phyloP scores from a whole-genome alignment of 2,888 invertebrate species.

The Eremobia ochroleuca region DNA sequence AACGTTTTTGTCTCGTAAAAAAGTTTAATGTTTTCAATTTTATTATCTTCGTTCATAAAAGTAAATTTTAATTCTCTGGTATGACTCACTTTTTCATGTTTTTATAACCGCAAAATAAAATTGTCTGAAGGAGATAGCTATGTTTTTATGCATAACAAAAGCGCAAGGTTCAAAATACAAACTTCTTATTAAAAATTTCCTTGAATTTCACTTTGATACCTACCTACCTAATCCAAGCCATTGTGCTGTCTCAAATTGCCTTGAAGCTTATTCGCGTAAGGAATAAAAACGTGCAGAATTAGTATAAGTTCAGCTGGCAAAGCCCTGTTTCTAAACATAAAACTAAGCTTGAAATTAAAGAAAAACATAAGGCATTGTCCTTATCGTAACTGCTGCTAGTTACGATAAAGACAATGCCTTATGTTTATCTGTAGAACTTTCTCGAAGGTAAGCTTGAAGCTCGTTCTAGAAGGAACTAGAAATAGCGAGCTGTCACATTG shows the following conservation, averaged over 20 bases:
- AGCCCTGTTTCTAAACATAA: not conserved
- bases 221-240: not conserved
- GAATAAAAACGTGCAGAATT: constrained; percentile 44
- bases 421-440: constrained; percentile 27
- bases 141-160: not conserved
- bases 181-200: not conserved
- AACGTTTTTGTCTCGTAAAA: constrained; percentile 17
- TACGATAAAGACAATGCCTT: too few species aligned
- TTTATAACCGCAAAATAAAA: not conserved
- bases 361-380: constrained; percentile 12
- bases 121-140: not conserved
- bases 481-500: constrained; percentile 11
- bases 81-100: not conserved
- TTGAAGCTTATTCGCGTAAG: constrained; percentile 15
- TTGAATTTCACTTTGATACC: constrained; percentile 13
- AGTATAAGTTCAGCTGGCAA: constrained; percentile 14
- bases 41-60: constrained; percentile 20
- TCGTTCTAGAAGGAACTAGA: not conserved
- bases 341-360: constrained; percentile 30
- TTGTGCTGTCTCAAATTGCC: constrained; percentile 25
- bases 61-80: constrained; percentile 3
- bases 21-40: constrained; percentile 21
- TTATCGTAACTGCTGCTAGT: constrained; percentile 44
- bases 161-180: not conserved
- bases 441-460: constrained; percentile 1